Conservation (phyloP, 1,140 invertebrate genomes). For the Cardiocondyla obscurior region DNA sequence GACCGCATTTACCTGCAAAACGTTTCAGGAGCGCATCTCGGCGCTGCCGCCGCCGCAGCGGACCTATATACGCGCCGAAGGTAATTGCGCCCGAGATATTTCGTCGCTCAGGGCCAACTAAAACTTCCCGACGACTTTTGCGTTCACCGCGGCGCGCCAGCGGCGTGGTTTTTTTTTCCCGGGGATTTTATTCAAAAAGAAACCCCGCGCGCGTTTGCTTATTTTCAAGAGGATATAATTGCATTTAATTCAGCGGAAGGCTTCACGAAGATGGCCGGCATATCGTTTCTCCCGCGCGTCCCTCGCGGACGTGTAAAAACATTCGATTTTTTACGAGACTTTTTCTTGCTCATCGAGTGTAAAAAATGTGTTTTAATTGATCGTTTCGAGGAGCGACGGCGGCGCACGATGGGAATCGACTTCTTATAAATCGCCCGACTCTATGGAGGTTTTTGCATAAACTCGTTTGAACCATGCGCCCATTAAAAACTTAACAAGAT, state of each 20-base stretch:
- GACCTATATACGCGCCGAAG: conserved; percentile 29
- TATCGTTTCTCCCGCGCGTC: background rate
- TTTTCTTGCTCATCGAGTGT: background rate
- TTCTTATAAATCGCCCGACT: background rate
- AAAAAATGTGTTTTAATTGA: background rate
- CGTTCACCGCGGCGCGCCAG: conserved; percentile 30
- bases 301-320: no score
- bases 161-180: background rate
- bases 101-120: conserved; percentile 61
- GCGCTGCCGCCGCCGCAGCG: background rate
- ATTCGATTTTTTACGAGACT: background rate
- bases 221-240: background rate
- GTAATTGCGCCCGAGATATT: conserved; percentile 71
- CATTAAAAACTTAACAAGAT: background rate
- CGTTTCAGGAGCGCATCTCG: conserved; percentile 42
- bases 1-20: conserved; percentile 55
- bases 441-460: background rate
- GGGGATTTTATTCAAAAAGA: background rate
- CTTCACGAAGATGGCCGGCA: background rate
- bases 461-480: background rate
- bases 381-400: background rate
- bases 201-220: background rate
- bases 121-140: conserved; percentile 69
- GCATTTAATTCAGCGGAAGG: conserved; percentile 2
- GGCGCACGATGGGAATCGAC: background rate